Evolutionary conservation across 2,888 invertebrate genomes (phyloP), one percentile per base, ranked within the genome.

Genomic region (Autographa gamma): DNA sequence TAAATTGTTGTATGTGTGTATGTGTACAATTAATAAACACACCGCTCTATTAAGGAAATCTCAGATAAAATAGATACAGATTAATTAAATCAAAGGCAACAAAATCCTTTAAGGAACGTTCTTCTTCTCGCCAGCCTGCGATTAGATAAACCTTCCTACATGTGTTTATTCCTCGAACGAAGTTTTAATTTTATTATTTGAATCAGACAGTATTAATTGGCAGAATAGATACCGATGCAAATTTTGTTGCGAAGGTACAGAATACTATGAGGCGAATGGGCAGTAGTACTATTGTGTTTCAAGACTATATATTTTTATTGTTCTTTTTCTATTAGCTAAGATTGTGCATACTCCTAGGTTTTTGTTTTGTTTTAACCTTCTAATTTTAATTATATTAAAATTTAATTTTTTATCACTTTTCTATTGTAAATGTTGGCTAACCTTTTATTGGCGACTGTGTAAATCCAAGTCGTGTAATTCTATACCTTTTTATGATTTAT

Each of bases 151-250:
- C 52, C 43, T 66, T 25, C 34, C 63, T 65, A 72, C 43, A 61
- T 60, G 71, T 76, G 19, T 19, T 56, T 25, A 64, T 77, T 64
- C 73, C 56, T 77, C 61, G 32, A 77, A 41, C 34, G 43, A 66
- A 31, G 63, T 63, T 60, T 59, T 66, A 16, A 71, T 52, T 74
- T 71, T 65, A 71, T 76, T 76, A 54, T 34, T 61, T 32, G 63
- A 60, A 66, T 66, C 66, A 31, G 60, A 52, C n/a, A 31, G 31
- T 31, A 77, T 62, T 56, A 63, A 72, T 72, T 63, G 60, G 34
- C 61, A 54, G 52, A 41, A 13, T 13, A 13, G 63, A 66, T 72
- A 66, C 31, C 31, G 60, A 66, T 75, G 77, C 58, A 61, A 75
- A 75, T 67, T 60, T 11, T 11, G 66, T 54, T 60, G 54, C 6